A percentile compares a stretch with the other conserved stretches of the same genome.
These are phyloP conservation scores for Neodon shergylaensis DNA, from an alignment of 2,113 vertebrate genomes.

Conservation along the genomic window DNA sequence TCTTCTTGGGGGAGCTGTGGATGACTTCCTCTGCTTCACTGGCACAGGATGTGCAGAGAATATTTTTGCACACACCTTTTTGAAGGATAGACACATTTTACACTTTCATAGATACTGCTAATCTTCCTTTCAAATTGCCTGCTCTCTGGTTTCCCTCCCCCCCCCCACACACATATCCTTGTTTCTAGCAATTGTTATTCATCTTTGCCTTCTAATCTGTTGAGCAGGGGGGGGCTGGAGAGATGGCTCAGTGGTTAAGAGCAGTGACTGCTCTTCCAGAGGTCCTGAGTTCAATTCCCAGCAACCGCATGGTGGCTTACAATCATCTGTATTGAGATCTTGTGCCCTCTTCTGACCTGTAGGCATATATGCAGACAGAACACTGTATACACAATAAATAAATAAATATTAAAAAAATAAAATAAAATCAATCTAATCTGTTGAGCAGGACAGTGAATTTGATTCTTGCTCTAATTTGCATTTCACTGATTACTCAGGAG, in stretches of 20 bases:
- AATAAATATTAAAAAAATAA: too few relatives aligned
- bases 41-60: background rate
- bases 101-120: background rate
- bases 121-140: background rate
- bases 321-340: too few relatives aligned
- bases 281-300: too few relatives aligned
- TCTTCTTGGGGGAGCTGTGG: background rate
- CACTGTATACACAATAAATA: too few relatives aligned
- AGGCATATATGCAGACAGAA: too few relatives aligned
- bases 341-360: too few relatives aligned
- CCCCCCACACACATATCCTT: too few relatives aligned
- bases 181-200: background rate
- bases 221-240: too few relatives aligned
- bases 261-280: too few relatives aligned
- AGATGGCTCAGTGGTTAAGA: too few relatives aligned
- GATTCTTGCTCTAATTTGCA: constrained; percentile 12
- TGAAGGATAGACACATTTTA: background rate
- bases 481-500: background rate
- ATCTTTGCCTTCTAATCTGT: background rate
- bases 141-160: background rate
- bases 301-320: too few relatives aligned
- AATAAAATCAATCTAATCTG: too few relatives aligned
- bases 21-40: background rate
- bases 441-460: background rate
- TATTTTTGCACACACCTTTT: background rate